These are phyloP conservation scores for Prochilodus magdalenae DNA, from an alignment of 2,113 vertebrate genomes.

Conservation along the genomic window DNA sequence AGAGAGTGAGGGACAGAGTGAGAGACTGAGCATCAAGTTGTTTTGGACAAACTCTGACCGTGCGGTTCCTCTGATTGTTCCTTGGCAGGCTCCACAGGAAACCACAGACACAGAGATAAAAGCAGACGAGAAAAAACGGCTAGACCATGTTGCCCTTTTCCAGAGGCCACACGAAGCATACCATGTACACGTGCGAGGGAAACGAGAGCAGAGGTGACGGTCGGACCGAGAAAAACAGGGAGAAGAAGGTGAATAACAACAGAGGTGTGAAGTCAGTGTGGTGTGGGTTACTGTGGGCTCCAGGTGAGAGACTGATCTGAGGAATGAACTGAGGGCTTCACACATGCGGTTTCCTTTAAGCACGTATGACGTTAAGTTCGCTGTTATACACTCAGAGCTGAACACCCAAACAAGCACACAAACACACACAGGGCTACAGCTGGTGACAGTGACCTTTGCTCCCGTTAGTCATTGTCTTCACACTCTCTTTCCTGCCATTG, in stretches of 20 bases:
- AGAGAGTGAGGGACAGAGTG: neutral
- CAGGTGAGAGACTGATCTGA: slow-evolving; percentile 21
- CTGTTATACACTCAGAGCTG: neutral
- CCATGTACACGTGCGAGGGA: neutral
- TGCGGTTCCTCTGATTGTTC: slow-evolving; percentile 52
- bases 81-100: slow-evolving; percentile 43
- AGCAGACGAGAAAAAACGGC: neutral
- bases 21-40: slow-evolving; percentile 20
- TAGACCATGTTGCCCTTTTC: slow-evolving; percentile 10
- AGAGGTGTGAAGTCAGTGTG: neutral
- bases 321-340: neutral
- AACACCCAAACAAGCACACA: neutral
- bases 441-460: neutral
- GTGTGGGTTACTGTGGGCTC: slow-evolving; percentile 2
- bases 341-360: neutral
- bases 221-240: slow-evolving; percentile 15
- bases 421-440: slow-evolving; percentile 16
- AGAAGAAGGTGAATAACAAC: slow-evolving; percentile 24
- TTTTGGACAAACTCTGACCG: slow-evolving; percentile 37
- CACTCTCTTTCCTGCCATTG: slow-evolving; percentile 48
- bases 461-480: slow-evolving; percentile 6
- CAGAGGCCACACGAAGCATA: slow-evolving; percentile 1
- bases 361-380: neutral
- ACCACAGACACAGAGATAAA: slow-evolving; percentile 50
- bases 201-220: slow-evolving; percentile 33